Conservation (phyloP, 2,113 vertebrate genomes). For the Jacana jacana region DNA sequence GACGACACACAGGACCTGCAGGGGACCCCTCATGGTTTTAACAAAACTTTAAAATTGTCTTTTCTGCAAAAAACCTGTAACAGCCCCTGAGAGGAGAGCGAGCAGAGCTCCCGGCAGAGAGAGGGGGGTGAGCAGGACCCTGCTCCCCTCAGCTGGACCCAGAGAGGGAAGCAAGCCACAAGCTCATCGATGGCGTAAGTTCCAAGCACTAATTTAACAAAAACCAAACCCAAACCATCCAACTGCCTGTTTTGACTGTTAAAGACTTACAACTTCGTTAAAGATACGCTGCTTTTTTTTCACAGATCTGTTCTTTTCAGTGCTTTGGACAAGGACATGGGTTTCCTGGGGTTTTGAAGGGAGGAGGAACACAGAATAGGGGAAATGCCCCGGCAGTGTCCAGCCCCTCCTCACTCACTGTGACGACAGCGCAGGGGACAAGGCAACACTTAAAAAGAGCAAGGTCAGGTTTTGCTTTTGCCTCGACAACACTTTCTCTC, state of each 20-base stretch:
- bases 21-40: conserved; percentile 12
- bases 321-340: neutral
- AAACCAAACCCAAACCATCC: neutral
- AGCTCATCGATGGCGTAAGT: neutral
- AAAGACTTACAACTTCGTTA: neutral
- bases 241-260: neutral
- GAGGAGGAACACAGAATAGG: neutral
- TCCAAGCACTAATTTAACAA: neutral
- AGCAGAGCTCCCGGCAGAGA: neutral
- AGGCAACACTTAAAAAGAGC: neutral
- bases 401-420: neutral
- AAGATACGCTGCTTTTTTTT: neutral
- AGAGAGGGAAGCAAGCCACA: neutral
- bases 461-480: neutral
- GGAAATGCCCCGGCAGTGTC: neutral
- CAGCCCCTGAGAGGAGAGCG: neutral
- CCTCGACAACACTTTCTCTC: neutral
- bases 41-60: conserved; percentile 34
- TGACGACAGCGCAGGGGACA: neutral
- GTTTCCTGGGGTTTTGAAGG: neutral
- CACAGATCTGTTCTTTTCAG: neutral
- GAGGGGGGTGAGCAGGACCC: neutral
- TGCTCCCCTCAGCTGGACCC: neutral
- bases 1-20: conserved; percentile 9
- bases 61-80: neutral